Conservation (phyloP, 2,888 invertebrate genomes). For the Pseudococcus jackbeardsleyi region DNA sequence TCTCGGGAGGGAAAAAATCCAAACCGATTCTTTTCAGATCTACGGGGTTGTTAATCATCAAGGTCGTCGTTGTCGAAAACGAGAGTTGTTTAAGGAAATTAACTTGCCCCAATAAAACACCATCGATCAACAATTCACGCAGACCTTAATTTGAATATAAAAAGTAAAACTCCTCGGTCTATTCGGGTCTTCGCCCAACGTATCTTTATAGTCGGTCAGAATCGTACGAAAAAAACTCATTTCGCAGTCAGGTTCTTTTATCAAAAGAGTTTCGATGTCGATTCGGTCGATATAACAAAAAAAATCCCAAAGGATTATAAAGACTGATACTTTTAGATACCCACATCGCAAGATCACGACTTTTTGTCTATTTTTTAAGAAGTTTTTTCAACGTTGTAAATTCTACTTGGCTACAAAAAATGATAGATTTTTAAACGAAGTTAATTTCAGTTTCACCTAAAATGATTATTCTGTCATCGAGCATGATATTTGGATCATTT, state of each 20-base stretch:
- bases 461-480: slow-evolving; percentile 10
- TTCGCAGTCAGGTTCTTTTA: slow-evolving; percentile 13
- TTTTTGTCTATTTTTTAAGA: background rate
- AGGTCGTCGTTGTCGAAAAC: background rate
- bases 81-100: slow-evolving; percentile 44
- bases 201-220: background rate
- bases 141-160: slow-evolving; percentile 32
- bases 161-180: background rate
- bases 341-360: background rate
- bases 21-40: background rate
- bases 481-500: slow-evolving; percentile 18
- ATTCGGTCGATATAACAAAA: background rate
- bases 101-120: slow-evolving; percentile 29
- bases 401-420: background rate
- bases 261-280: background rate
- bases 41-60: slow-evolving; percentile 21
- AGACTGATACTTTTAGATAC: background rate
- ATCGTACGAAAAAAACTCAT: background rate
- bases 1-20: background rate
- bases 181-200: background rate
- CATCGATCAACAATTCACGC: slow-evolving; percentile 20
- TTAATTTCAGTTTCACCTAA: background rate
- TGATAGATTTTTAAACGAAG: background rate
- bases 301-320: background rate
- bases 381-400: background rate